Base-by-base conservation (phyloP, 1,140 invertebrate genomes). In the Drosophila nikananu region DNA sequence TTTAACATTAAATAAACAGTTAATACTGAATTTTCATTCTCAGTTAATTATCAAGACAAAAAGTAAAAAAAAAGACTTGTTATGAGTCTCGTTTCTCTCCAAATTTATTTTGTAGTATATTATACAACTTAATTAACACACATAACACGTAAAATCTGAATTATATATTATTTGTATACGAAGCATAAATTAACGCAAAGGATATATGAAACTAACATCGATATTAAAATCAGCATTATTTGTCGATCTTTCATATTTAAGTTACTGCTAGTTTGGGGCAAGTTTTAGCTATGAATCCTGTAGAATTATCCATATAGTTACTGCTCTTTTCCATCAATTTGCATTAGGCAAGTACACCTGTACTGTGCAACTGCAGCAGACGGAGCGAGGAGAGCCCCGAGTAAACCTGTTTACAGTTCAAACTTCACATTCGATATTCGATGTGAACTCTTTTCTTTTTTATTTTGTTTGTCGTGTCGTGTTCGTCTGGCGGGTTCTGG, bases 401-500 rank as follows among this genome's bases (percentile, higher is more conserved):
- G 70, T 25, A 73, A 73, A 73, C 71, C 71, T 73, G 71, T 73
- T 73, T 73, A 73, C 67, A 73, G 71, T 73, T 73, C 54, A 73
- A 73, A 73, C 70, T 61, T 41, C 70, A 71, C 70, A 73, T 73
- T 73, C 70, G 70, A 73, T 73, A 73, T 73, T 73, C 70, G 70
- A 73, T 73, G 54, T 73, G 67, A 75, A 76, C 65, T 78, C 63
- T 76, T 62, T 54, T 39, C 68, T 46, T 35, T 32, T 65, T 13
- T 48, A n/a, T 51, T 51, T 30, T 49, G 25, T 30, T 52, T 52
- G 54, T 59, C 58, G 39, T 73, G 42, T 62, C 32, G 44, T 67
- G 44, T 70, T 54, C 64, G 67, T 71, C 67, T 71, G 67, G 63
- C 67, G 52, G 13, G 64, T 71, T 67, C 67, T 71, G 63, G 35